Evolutionary conservation across 2,797 vertebrate species (phyloP).

Genomic region (Sciurus carolinensis): DNA sequence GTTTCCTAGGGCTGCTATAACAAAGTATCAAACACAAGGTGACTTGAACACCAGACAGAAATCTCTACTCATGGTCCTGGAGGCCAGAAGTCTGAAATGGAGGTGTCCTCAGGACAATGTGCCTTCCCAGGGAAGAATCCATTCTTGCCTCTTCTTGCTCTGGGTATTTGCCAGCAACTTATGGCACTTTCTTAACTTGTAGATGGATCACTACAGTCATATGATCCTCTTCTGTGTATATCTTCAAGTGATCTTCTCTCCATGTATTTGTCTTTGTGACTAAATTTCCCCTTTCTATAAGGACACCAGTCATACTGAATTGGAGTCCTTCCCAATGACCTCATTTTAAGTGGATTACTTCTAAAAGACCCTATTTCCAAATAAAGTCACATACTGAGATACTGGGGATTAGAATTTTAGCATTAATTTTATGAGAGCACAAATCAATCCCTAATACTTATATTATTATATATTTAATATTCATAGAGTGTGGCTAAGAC

Average conservation of each 20-base stretch:
- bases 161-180: not conserved
- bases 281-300: not conserved
- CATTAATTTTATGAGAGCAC: not conserved
- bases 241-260: not conserved
- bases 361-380: not conserved
- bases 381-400: not conserved
- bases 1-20: not conserved
- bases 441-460: not conserved
- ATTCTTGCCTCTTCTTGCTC: not conserved
- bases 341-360: slow-evolving; percentile 22
- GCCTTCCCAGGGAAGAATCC: not conserved
- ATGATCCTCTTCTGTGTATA: not conserved
- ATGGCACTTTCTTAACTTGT: not conserved
- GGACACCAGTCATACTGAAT: not conserved
- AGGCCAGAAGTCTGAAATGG: not conserved
- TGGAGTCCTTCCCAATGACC: not conserved
- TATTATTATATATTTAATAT: not conserved
- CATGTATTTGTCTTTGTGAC: not conserved
- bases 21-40: not conserved
- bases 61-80: not conserved
- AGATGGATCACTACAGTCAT: not conserved
- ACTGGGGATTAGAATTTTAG: not conserved
- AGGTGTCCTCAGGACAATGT: not conserved
- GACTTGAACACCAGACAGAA: not conserved
- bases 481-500: not conserved